phyloP scores from a whole-genome alignment of 2,888 invertebrate genomes.

The Synanthedon vespiformis region DNA sequence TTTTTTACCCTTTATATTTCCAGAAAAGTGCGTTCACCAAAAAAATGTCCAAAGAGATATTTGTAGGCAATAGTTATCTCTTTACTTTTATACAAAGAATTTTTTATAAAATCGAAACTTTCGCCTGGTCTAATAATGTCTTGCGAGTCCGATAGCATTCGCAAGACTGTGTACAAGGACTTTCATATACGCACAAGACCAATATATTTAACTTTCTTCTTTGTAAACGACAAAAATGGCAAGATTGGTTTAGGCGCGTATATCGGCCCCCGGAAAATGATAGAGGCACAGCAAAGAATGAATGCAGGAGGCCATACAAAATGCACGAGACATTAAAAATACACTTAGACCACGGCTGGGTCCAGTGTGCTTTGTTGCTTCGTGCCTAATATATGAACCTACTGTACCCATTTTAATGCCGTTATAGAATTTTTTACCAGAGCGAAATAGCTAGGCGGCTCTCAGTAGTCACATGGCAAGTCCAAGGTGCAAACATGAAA shows the following conservation, averaged over 20 bases:
- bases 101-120: slow-evolving; percentile 20
- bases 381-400: background rate
- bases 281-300: background rate
- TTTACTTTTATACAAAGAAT: slow-evolving; percentile 1
- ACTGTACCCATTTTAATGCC: background rate
- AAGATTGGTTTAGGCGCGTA: background rate
- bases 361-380: background rate
- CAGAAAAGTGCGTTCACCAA: too few relatives aligned
- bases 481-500: slow-evolving; percentile 73
- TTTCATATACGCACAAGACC: slow-evolving; percentile 19
- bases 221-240: background rate
- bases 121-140: background rate
- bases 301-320: background rate
- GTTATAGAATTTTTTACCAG: slow-evolving; percentile 58
- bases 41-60: too few relatives aligned
- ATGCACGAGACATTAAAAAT: background rate
- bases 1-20: too few relatives aligned
- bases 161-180: slow-evolving; percentile 63
- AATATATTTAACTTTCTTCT: background rate
- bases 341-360: background rate
- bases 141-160: slow-evolving; percentile 65
- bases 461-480: slow-evolving; percentile 69
- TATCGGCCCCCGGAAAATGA: background rate
- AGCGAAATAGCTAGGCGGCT: slow-evolving; percentile 69
- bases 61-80: too few relatives aligned